phyloP scores from a whole-genome alignment of 2,113 vertebrate genomes.

The Cheilinus undulatus region DNA sequence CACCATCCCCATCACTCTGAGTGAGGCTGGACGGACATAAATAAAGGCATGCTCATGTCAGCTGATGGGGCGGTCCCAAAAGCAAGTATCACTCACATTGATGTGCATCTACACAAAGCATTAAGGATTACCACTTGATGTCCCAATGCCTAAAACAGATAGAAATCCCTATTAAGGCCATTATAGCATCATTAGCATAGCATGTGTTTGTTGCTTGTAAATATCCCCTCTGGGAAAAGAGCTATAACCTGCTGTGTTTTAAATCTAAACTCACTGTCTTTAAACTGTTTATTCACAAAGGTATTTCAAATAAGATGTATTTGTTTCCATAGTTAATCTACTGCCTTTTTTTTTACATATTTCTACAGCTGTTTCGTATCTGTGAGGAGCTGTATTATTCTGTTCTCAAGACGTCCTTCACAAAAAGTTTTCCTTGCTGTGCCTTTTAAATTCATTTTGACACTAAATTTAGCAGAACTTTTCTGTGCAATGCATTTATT shows the following conservation, averaged over 20 bases:
- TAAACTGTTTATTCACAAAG: background rate
- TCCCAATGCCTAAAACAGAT: too few relatives aligned
- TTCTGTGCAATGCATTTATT: constrained; percentile 14
- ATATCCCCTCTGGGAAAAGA: background rate
- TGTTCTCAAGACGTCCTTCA: background rate
- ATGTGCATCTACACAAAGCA: too few relatives aligned
- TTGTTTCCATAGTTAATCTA: background rate
- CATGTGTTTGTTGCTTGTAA: background rate
- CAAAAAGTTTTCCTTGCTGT: background rate
- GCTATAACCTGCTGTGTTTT: background rate
- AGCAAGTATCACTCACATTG: too few relatives aligned
- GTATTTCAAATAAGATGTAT: background rate
- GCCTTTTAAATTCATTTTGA: constrained; percentile 6
- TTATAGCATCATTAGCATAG: too few relatives aligned
- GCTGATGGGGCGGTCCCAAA: too few relatives aligned
- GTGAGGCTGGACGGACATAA: too few relatives aligned
- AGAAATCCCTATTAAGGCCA: too few relatives aligned
- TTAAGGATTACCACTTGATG: too few relatives aligned
- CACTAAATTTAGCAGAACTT: background rate
- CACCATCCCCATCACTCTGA: too few relatives aligned
- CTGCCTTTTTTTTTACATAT: background rate
- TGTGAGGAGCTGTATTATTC: background rate
- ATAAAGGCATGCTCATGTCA: too few relatives aligned
- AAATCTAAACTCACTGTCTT: too few relatives aligned
- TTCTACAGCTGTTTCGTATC: background rate